Evolutionary conservation across 2,797 vertebrate species (phyloP).

Genomic region (Tenualosa ilisha): DNA sequence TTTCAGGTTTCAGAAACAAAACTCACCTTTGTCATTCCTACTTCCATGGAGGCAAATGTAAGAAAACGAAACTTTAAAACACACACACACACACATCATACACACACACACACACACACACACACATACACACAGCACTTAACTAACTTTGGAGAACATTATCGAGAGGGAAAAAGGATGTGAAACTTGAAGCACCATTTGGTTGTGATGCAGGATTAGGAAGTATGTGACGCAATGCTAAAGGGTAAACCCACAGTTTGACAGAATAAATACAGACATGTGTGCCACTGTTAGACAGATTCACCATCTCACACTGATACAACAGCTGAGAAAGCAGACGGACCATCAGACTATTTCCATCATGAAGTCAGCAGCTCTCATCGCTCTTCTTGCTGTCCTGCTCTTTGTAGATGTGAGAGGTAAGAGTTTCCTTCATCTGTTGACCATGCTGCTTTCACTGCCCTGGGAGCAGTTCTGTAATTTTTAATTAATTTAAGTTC

Average conservation of each 20-base stretch:
- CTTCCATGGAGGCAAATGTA: no score
- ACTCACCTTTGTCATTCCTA: no score
- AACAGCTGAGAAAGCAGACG: background rate
- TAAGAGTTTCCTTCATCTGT: slow-evolving; percentile 26
- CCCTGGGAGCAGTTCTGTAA: background rate
- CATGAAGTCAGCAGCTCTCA: slow-evolving; percentile 32
- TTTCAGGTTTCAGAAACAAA: no score
- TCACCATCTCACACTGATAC: background rate
- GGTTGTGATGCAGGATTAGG: background rate
- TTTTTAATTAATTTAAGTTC: background rate
- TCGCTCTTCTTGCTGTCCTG: slow-evolving; percentile 23
- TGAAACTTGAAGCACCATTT: background rate
- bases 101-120: background rate
- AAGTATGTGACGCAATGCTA: background rate
- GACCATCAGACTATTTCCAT: background rate
- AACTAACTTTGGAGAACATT: no score
- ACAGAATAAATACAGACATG: slow-evolving; percentile 9
- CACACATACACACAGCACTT: background rate
- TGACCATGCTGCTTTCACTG: background rate
- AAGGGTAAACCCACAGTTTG: background rate
- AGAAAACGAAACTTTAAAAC: no score
- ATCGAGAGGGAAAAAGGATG: background rate
- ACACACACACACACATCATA: background rate
- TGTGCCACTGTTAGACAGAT: background rate
- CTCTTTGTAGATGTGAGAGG: slow-evolving; percentile 29